Percentiles rank a stretch among this genome's conserved stretches.
Evolutionary conservation across 2,113 vertebrate species (phyloP).

Genomic region (Cyphomyrus discorhynchus): DNA sequence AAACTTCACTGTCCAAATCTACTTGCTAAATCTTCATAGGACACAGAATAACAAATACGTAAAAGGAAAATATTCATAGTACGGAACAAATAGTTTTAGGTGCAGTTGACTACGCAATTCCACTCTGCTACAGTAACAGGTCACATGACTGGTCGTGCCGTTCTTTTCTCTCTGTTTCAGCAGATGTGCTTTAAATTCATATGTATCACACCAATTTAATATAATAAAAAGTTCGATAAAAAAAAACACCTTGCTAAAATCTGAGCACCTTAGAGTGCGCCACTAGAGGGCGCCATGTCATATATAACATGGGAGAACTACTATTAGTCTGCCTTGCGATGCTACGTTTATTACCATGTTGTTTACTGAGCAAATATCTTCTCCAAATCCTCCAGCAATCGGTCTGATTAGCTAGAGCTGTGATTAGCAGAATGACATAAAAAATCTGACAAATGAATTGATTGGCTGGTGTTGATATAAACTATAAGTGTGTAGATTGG

Average conservation of each 20-base stretch:
- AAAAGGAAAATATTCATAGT: not conserved
- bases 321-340: not conserved
- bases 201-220: not conserved
- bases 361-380: not conserved
- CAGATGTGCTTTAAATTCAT: not conserved
- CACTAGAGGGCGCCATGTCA: conserved; percentile 63
- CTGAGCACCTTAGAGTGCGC: conserved; percentile 19
- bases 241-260: not conserved
- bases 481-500: not conserved
- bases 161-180: not conserved
- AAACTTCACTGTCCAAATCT: not conserved
- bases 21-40: not conserved
- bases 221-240: not conserved
- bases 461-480: not conserved
- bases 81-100: not conserved
- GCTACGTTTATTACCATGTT: not conserved
- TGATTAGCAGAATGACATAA: not conserved
- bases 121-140: not conserved
- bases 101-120: not conserved
- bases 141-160: not conserved
- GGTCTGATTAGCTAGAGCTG: not conserved
- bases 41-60: not conserved
- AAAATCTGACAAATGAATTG: not conserved
- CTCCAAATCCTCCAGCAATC: not conserved
- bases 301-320: conserved; percentile 16